A percentile compares a stretch with the other conserved stretches of the same genome.
Conservation (phyloP, 2,797 vertebrate genomes). For the Pseudopleuronectes americanus region DNA sequence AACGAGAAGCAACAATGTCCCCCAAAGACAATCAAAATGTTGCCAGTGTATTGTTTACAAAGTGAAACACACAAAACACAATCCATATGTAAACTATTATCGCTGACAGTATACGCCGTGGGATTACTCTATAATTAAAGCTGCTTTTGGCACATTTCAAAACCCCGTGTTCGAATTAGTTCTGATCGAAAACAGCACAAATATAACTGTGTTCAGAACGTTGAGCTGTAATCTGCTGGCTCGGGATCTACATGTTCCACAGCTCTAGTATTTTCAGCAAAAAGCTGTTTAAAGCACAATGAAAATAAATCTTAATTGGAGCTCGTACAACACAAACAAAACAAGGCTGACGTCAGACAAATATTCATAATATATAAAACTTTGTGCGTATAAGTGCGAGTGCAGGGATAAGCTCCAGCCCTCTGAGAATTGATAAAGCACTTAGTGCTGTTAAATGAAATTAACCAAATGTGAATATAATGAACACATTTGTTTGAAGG, state of each 20-base stretch:
- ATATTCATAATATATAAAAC: not conserved
- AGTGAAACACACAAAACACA: constrained; percentile 50
- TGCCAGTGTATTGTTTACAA: constrained; percentile 70
- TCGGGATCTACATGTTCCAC: constrained; percentile 20
- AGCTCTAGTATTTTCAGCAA: not conserved
- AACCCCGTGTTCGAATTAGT: constrained; percentile 35
- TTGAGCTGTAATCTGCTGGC: constrained; percentile 42
- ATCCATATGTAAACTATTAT: constrained; percentile 67
- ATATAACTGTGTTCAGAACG: constrained; percentile 32
- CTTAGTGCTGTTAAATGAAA: not conserved
- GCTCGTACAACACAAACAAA: not conserved
- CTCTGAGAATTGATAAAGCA: constrained; percentile 2
- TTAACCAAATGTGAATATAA: not conserved
- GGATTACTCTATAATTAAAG: constrained; percentile 66
- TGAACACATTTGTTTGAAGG: not conserved
- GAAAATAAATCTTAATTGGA: constrained; percentile 14
- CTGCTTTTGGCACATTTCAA: constrained; percentile 54
- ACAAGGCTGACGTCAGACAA: constrained; percentile 1
- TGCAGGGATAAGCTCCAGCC: not conserved
- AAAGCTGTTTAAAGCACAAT: not conserved
- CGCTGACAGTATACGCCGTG: constrained; percentile 42
- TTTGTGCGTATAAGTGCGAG: not conserved
- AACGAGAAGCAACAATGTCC: constrained; percentile 53
- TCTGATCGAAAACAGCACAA: constrained; percentile 27
- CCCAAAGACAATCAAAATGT: constrained; percentile 44